These are phyloP conservation scores for Ornithorhynchus anatinus DNA, from an alignment of 2,113 vertebrate species.

Conservation along the genomic window DNA sequence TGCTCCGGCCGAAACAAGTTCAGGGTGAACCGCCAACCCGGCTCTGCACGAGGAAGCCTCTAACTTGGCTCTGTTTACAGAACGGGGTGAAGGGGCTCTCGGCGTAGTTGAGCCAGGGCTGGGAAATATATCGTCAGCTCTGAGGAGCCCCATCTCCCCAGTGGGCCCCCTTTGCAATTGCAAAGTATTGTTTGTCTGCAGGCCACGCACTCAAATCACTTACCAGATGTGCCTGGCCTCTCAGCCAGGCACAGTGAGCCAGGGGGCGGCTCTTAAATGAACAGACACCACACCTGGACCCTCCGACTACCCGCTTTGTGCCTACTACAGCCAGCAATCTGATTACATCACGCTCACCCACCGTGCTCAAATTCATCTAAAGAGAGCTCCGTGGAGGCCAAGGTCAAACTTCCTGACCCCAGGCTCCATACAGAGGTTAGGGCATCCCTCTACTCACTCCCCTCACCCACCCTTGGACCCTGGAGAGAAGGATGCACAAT, in stretches of 20 bases:
- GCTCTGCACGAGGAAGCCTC: constrained; percentile 63
- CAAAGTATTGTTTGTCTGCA: constrained; percentile 14
- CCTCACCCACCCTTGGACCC: too few relatives aligned
- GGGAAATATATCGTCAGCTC: constrained; percentile 68
- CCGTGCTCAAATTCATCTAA: too few relatives aligned
- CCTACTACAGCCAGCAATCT: too few relatives aligned
- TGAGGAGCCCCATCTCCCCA: constrained; percentile 68
- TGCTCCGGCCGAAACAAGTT: constrained; percentile 76
- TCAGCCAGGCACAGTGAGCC: too few relatives aligned
- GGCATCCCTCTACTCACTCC: too few relatives aligned
- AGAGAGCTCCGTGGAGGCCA: too few relatives aligned
- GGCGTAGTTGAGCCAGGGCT: constrained; percentile 53
- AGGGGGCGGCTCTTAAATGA: too few relatives aligned
- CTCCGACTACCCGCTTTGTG: too few relatives aligned
- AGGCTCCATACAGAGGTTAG: too few relatives aligned
- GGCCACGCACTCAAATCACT: constrained; percentile 45
- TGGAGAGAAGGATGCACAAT: neutral
- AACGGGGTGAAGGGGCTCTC: constrained; percentile 64
- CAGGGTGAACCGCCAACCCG: constrained; percentile 73
- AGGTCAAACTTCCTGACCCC: too few relatives aligned
- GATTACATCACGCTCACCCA: too few relatives aligned
- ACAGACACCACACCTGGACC: too few relatives aligned
- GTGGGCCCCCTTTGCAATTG: constrained; percentile 59
- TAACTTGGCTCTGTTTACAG: constrained; percentile 74
- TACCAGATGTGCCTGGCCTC: constrained; percentile 68